Base-by-base conservation (phyloP, 2,888 invertebrate species). In the Xylota sylvarum region DNA sequence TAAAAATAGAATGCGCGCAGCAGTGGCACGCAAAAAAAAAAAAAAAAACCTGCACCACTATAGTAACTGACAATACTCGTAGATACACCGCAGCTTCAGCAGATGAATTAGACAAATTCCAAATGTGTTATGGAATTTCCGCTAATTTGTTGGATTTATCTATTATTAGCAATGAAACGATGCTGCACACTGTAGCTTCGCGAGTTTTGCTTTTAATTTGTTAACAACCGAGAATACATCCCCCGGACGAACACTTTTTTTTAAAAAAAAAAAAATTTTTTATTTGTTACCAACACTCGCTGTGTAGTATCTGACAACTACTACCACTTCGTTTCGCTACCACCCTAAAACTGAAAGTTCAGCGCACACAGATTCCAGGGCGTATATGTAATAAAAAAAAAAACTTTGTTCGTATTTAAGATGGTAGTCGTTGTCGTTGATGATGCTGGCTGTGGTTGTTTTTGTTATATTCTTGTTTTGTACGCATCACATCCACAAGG, bases 401-500 rank as follows among this genome's bases (percentile, higher is more conserved):
- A 58, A 67, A 73, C 12, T 37, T 50, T 67, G 48, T 62, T 77
- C 48, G 58, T 46, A 65, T 81, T 81, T 65, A 72, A 72, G 86
- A 86, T 73, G 43, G 73, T 60, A 30, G 69, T 82, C 7, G 67
- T 82, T 48, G 60, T 3, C 40, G 14, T 46, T 43, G 52, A 48
- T 62, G 69, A 30, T 60, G 79, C 23, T 69, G 65, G 52, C 40
- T 62, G 69, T 40, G 55, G 79, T 32, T 69, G 65, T 37, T 72
- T 60, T 43, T 81, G 46, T n/a, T 65, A n/a, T n/a, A 12, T 43
- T 83, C 46, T 62, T 79, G 81, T 72, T 19, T 67, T 62, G 67
- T 55, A 72, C 88, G 69, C 88, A 88, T 88, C 88, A 88, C 90
- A 72, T 80, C 46, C 46, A 81, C 87, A 83, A 82, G 81, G 62